Percentiles rank a stretch among this genome's conserved stretches.
Conservation (phyloP, 1,140 invertebrate genomes). For the Penaeus indicus region DNA sequence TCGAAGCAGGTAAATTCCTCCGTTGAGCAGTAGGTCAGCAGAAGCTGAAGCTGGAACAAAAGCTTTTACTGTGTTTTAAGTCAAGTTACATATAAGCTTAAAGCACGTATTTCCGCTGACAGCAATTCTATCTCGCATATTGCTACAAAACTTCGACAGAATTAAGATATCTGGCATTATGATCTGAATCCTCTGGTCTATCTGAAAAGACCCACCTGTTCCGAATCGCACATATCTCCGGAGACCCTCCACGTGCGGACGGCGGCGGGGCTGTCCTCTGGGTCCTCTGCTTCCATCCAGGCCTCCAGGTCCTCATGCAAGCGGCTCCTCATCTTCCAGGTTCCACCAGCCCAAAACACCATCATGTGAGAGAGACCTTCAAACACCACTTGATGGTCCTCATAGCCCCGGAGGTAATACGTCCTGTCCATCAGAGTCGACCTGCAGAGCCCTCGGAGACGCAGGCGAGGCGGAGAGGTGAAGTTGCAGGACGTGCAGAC, state of each 20-base stretch:
- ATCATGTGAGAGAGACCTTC: conserved; percentile 9
- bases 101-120: too few species aligned
- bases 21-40: conserved; percentile 64
- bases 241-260: conserved; percentile 6
- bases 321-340: conserved; percentile 33
- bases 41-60: conserved; percentile 67
- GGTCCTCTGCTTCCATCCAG: not conserved
- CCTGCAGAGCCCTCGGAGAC: conserved; percentile 18
- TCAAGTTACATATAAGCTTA: too few species aligned
- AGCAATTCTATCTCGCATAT: too few species aligned
- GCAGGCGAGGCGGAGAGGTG: not conserved
- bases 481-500: conserved; percentile 33
- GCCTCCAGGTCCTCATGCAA: not conserved
- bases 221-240: conserved; percentile 1
- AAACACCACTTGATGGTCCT: conserved; percentile 5
- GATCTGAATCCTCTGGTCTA: too few species aligned
- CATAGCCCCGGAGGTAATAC: not conserved
- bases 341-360: not conserved
- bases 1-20: conserved; percentile 56
- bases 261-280: conserved; percentile 13
- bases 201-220: too few species aligned
- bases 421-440: conserved; percentile 9
- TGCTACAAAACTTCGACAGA: too few species aligned
- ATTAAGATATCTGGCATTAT: too few species aligned
- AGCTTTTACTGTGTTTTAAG: too few species aligned